Base-by-base conservation (phyloP, 2,113 vertebrate species). In the Periophthalmus modestus region DNA sequence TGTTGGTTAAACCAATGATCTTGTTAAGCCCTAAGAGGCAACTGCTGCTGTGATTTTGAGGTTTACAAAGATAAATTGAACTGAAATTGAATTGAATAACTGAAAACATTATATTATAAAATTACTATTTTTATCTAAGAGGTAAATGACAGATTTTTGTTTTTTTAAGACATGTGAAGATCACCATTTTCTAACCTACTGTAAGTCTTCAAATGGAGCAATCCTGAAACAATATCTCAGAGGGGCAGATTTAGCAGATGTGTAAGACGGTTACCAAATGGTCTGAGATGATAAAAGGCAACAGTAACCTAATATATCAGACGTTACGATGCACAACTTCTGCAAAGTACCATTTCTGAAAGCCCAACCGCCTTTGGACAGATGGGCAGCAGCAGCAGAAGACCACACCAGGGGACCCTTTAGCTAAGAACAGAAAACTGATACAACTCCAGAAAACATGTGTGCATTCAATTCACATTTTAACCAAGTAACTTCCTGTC, bases 381-480 rank as follows among this genome's bases (percentile, higher is more conserved):
- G 59, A 62, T 62, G 59, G 59, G 59, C 24, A 28, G 23, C 57
- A 59, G 23, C 57, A 59, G 21, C 59, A 62, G 59, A 34, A 33
- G 59, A 62, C 24, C 24, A 62, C 59, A 34, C 59, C 59, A 24
- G 43, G 3, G 59, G 28, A 33, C 59, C 14, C 59, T 62, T 62
- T 24, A 62, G 59, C 59, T 18, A 16, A 33, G 57, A 59, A 59
- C 28, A 62, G 28, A 28, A 62, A 62, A 34, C 23, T 34, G 59
- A 62, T 62, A 62, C 59, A 62, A 62, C 59, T 24, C 24, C 7
- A 33, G 59, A 62, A 62, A 62, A 28, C 57, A 33, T 16, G 33
- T 16, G 59, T 28, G 28, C 59, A 16, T 62, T 28, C 28, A 62
- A 34, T 62, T 62, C 59, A 24, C 15, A 33, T 18, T 62, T 62